Evolutionary conservation across 2,113 vertebrate species (phyloP).

Genomic region (Mustela nigripes): DNA sequence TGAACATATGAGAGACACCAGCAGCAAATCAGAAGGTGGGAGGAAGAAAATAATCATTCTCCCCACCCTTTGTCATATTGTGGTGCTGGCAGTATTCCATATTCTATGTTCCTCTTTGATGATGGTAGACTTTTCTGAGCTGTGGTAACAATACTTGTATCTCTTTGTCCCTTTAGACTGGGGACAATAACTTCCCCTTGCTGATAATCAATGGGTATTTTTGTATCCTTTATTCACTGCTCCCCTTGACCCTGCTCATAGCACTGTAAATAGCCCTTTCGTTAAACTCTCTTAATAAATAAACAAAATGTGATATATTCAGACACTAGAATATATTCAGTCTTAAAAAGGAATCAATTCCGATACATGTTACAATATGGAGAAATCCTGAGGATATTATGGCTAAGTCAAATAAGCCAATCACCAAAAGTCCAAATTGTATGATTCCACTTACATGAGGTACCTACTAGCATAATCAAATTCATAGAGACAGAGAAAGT

Average conservation of each 20-base stretch:
- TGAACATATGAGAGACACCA: neutral
- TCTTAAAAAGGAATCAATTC: slow-evolving; percentile 51
- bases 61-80: neutral
- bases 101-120: neutral
- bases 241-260: neutral
- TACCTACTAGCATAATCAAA: neutral
- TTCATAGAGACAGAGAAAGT: neutral
- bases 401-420: slow-evolving; percentile 38
- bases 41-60: slow-evolving; percentile 10
- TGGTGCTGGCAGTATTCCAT: neutral
- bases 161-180: neutral
- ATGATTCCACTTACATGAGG: neutral
- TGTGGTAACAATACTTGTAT: slow-evolving; percentile 12
- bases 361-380: neutral
- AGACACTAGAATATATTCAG: neutral
- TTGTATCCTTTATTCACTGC: neutral
- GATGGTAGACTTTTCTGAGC: neutral
- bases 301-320: neutral
- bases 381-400: neutral
- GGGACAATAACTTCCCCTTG: neutral
- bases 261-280: neutral
- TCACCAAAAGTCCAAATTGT: neutral
- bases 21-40: neutral
- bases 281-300: slow-evolving; percentile 44
- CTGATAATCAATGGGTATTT: neutral